Conservation (phyloP, 1,140 invertebrate species). For the Halesus radiatus region DNA sequence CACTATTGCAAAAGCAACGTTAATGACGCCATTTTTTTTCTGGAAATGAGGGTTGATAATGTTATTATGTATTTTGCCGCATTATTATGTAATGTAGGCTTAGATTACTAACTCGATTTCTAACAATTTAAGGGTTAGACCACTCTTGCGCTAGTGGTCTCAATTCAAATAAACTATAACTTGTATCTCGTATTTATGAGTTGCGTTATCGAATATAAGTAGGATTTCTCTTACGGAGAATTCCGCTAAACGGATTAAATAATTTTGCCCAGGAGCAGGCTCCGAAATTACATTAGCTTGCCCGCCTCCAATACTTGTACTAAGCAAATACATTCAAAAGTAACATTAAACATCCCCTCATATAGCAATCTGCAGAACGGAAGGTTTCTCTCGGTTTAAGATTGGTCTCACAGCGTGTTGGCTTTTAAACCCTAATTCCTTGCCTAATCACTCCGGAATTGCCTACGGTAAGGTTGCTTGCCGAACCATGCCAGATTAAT, state of each 20-base stretch:
- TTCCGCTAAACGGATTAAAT: slow-evolving; percentile 32
- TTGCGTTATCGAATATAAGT: background rate
- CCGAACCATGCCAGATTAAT: slow-evolving; percentile 22
- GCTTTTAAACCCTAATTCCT: slow-evolving; percentile 20
- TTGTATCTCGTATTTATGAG: background rate
- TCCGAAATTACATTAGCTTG: slow-evolving; percentile 33
- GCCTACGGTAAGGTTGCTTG: slow-evolving; percentile 5
- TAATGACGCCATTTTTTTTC: no score
- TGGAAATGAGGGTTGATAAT: no score
- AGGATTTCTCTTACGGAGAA: slow-evolving; percentile 10
- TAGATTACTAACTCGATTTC: no score
- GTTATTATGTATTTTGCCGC: no score
- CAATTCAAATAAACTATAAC: background rate
- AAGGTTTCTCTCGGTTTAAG: slow-evolving; percentile 6
- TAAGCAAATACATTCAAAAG: slow-evolving; percentile 24
- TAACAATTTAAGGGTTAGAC: no score
- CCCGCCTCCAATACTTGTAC: slow-evolving; percentile 12
- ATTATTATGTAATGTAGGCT: no score
- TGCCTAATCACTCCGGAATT: slow-evolving; percentile 33
- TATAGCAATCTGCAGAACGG: background rate
- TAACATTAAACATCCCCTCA: slow-evolving; percentile 17
- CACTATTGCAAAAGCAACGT: no score
- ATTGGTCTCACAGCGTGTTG: slow-evolving; percentile 27
- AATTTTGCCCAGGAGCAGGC: background rate
- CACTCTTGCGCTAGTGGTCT: no score